These are phyloP conservation scores for Hirtodrosophila confusa DNA, from an alignment of 2,888 invertebrate species.

Conservation along the genomic window DNA sequence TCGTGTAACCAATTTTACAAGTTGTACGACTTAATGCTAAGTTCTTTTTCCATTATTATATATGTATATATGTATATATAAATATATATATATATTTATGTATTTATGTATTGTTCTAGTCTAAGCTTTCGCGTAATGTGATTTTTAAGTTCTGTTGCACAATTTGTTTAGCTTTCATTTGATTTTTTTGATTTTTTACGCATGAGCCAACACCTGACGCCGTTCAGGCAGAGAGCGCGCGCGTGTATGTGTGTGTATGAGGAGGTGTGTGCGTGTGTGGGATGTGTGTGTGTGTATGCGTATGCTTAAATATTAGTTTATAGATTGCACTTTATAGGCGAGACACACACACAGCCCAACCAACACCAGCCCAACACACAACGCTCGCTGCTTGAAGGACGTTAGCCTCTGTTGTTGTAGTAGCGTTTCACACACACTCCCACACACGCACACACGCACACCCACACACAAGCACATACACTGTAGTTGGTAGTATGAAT, in stretches of 20 bases:
- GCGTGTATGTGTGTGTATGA: constrained; percentile 6
- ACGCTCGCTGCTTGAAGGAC: constrained; percentile 49
- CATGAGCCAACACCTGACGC: constrained; percentile 84
- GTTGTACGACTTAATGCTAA: constrained; percentile 56
- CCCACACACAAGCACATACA: constrained; percentile 40
- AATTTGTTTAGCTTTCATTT: constrained; percentile 36
- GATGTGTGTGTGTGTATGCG: constrained; percentile 20
- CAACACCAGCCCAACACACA: constrained; percentile 6
- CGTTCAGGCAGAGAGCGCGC: constrained; percentile 74
- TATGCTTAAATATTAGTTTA: constrained; percentile 59
- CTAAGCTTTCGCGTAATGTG: constrained; percentile 25
- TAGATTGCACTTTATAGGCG: constrained; percentile 70
- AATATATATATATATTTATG: constrained; percentile 27
- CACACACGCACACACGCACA: constrained; percentile 9
- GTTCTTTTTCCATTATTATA: constrained; percentile 42
- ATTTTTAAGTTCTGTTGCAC: constrained; percentile 30
- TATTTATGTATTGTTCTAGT: constrained; percentile 17
- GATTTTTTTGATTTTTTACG: constrained; percentile 36
- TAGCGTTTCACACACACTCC: constrained; percentile 19
- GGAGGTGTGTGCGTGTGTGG: constrained; percentile 11
- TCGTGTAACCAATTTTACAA: constrained; percentile 66
- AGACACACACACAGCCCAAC: constrained; percentile 29
- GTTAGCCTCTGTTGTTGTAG: constrained; percentile 79
- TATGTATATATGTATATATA: constrained; percentile 34
- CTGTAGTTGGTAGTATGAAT: constrained; percentile 1